Percentiles rank a stretch among this genome's conserved stretches.
Conservation (phyloP, 2,113 vertebrate genomes). For the Sinocyclocheilus anshuiensis region DNA sequence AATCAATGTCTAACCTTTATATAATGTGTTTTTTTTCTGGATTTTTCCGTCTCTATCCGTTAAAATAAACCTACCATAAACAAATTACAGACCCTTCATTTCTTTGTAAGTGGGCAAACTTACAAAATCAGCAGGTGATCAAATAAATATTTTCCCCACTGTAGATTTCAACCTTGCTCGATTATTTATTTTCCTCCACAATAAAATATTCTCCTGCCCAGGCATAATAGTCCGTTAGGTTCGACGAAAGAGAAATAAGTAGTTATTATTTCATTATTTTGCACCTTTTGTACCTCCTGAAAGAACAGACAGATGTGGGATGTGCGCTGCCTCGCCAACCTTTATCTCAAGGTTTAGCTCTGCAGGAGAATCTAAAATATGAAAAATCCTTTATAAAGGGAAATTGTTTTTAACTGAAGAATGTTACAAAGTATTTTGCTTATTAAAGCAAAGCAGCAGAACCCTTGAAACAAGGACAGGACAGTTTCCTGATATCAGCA, state of each 20-base stretch:
- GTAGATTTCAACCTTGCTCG: background rate
- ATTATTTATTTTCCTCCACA: background rate
- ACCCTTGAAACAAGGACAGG: conserved; percentile 16
- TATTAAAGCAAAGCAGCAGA: conserved; percentile 1
- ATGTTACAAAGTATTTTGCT: conserved; percentile 30
- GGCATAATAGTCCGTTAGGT: background rate
- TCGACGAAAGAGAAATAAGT: background rate
- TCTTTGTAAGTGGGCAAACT: no score
- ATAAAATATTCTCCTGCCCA: background rate
- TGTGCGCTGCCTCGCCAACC: background rate
- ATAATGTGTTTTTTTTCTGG: no score
- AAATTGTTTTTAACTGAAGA: conserved; percentile 32
- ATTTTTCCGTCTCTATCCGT: no score
- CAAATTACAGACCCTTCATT: no score
- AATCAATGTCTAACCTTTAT: no score
- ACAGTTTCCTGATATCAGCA: conserved; percentile 25
- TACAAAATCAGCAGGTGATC: no score
- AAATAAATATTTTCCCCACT: no score
- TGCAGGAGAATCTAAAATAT: background rate
- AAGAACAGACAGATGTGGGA: background rate
- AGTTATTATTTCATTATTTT: background rate
- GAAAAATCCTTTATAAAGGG: conserved; percentile 18
- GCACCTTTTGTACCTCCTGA: background rate
- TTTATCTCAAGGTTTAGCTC: conserved; percentile 28
- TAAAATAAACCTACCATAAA: no score